phyloP scores from a whole-genome alignment of 2,113 vertebrate species.

The Heterochromis multidens region DNA sequence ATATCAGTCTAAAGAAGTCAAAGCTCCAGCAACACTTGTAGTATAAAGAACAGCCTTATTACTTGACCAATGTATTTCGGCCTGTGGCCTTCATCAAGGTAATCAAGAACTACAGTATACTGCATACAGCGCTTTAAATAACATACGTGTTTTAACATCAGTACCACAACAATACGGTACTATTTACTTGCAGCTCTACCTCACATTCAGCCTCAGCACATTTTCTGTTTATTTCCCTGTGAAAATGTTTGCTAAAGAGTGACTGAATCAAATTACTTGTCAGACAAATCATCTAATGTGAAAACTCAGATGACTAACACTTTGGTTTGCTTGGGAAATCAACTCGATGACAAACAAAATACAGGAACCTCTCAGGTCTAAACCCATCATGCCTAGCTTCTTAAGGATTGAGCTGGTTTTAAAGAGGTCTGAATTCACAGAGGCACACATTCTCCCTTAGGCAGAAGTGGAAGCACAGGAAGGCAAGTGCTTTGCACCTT shows the following conservation, averaged over 20 bases:
- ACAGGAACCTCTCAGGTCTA: background rate
- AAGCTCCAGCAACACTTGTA: too few species aligned
- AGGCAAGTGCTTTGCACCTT: background rate
- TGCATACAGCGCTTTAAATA: background rate
- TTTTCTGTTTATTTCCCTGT: background rate
- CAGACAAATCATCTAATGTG: background rate
- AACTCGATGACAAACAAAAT: background rate
- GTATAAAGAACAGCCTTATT: too few species aligned
- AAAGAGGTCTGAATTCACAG: background rate
- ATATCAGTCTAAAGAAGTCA: background rate
- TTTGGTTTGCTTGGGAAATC: background rate
- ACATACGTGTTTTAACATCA: too few species aligned
- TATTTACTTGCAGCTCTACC: background rate
- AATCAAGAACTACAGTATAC: background rate
- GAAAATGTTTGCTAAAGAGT: background rate
- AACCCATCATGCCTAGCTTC: background rate
- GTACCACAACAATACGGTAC: background rate
- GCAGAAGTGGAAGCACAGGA: background rate
- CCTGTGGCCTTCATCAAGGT: background rate
- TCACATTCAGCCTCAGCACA: background rate
- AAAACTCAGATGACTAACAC: background rate
- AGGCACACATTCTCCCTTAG: background rate
- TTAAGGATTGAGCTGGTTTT: background rate
- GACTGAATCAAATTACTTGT: background rate
- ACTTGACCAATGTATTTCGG: too few species aligned